Evolutionary conservation across 1,140 invertebrate species (phyloP).

Genomic region (Cotesia typhae): DNA sequence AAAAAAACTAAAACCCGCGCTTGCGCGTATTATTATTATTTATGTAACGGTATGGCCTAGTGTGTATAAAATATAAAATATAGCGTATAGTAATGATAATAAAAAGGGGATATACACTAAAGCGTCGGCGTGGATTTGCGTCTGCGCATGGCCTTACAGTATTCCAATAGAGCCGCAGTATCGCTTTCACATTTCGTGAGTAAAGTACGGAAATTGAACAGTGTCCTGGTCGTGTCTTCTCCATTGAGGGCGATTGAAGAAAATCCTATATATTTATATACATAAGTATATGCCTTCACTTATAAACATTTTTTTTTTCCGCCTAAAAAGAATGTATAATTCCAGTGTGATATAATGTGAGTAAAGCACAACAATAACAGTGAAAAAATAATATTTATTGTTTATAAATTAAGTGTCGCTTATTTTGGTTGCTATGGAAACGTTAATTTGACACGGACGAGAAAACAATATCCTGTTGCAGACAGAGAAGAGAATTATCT

Average conservation of each 20-base stretch:
- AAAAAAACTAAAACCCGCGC: too few relatives aligned
- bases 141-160: constrained; percentile 26
- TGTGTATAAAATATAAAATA: constrained; percentile 4
- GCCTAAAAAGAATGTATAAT: too few relatives aligned
- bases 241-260: neutral
- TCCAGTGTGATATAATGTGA: too few relatives aligned
- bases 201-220: constrained; percentile 7
- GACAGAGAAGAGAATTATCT: neutral
- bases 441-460: neutral
- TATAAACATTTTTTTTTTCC: neutral
- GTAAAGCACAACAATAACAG: too few relatives aligned
- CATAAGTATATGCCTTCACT: neutral
- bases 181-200: constrained; percentile 41
- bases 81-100: neutral
- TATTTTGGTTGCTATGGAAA: constrained; percentile 12
- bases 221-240: neutral
- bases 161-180: constrained; percentile 39
- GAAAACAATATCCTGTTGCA: constrained; percentile 1
- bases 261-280: neutral
- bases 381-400: neutral
- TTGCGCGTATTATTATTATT: too few relatives aligned
- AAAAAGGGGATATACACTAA: constrained; percentile 7
- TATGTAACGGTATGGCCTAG: neutral
- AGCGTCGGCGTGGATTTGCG: constrained; percentile 33
- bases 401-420: neutral